Base-by-base conservation (phyloP, 2,888 invertebrate species). In the Macaria liturata region DNA sequence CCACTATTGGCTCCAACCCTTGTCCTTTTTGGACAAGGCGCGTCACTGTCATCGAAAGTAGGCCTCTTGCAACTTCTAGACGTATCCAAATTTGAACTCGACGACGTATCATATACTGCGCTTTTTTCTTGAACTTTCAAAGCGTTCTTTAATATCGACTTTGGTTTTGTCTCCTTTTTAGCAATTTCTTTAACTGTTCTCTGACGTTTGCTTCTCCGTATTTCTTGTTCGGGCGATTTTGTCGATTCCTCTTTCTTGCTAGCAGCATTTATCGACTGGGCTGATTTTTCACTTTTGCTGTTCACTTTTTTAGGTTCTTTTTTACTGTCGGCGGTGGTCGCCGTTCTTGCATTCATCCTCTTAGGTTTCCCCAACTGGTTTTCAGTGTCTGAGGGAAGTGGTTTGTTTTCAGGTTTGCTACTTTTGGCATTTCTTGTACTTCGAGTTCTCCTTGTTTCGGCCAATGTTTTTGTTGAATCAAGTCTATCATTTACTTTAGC, bases 121-220 rank as follows among this genome's bases (percentile, higher is more conserved):
- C 89, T 90, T 45, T 82, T 74, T 49, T 88, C 85, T 20, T 72
- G 69, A 4, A 60, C 58, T 3, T 52, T 64, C 48, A 58, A 42
- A 59, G 49, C 68, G 42, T 70, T 72, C 51, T 76, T 78, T 3
- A 70, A 59, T 48, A 76, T 73, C 34, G 75, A 75, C 59, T 70
- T 69, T 37, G 59, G 34, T 47, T 42, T 42, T 9, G 70, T 0
- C 8, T 51, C 45, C 34, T 44, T 44, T 37, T 51, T 50, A 50
- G 8, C 20, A 6, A 43, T 43, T 31, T 51, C 65, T 30, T 68
- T 67, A 7, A 49, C 51, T 40, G 63, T 57, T 56, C 61, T 80
- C 31, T 83, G 81, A 37, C 88, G 73, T 60, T 62, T 81, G 68
- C 87, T 90, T 52, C 88, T 77, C 44, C 87, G 72, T 6, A 83